Evolutionary conservation across 2,797 vertebrate genomes (phyloP), one percentile per base, ranked within the genome.

Genomic region (Sitta carolinensis): DNA sequence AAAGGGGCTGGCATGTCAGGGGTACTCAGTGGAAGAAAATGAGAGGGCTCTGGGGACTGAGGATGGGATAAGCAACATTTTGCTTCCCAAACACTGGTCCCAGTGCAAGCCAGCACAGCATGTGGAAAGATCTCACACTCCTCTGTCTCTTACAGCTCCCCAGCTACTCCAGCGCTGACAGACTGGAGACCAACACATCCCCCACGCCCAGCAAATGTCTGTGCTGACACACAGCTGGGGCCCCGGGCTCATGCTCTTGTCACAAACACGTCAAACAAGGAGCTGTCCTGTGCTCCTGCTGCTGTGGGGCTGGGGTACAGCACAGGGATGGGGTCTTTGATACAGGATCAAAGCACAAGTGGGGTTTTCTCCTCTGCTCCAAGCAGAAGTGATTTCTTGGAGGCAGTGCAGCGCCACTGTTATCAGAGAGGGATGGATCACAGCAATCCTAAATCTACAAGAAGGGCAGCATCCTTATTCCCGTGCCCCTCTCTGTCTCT

Each of bases 21-120:
- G 92, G 77, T 89, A 81, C 50, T 72, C 75, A 76, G 66, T 13
- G 40, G 62, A 55, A 95, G 93, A 87, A 92, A 92, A 69, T 29
- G 55, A 83, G 70, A 89, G 83, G 87, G 84, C 82, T 83, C 73
- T 73, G 48, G 94, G 89, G 95, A 80, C 76, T 3, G 5, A 83
- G 58, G 61, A 54, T 7, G 25, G 82, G 72, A 78, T 76, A 90
- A 81, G 76, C 23, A 72, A 70, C 75, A 58, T 81, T 81, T 91
- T 59, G 36, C 62, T 92, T 92, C 27, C 38, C 80, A 79, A 82
- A 66, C 40, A n/a, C 40, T 3, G 8, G 55, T 76, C 69, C 43
- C 93, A 80, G 72, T 16, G 64, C 64, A 64, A 64, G 73, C 66
- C n/a, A n/a, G 90, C 90, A 80, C 27, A 88, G 90, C 61, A 16